Base-by-base conservation (phyloP, 2,797 vertebrate genomes). In the Ctenochaetus hawaiiensis region DNA sequence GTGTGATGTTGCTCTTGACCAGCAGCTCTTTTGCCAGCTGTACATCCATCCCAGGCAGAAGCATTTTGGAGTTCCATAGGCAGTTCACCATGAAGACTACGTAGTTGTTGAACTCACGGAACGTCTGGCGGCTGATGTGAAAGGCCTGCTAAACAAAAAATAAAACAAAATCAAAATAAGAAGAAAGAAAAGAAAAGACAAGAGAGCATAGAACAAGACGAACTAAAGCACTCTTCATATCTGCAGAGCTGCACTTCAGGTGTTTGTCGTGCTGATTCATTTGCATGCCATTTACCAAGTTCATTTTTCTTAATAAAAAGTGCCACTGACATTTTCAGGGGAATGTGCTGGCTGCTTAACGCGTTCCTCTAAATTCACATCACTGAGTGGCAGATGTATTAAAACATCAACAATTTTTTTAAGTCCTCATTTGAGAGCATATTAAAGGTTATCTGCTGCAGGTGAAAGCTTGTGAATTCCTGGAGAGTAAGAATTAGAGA, bases 1-100 rank as follows among this genome's bases (percentile, higher is more conserved):
- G 89, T 0, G 91, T 66, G 34, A 96, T 87, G 53, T 63, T 72
- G n/a, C 94, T 94, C 85, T 88, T 93, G 65, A 74, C 83, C 37
- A 99, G 91, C 67, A 97, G 67, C 80, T 95, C 56, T 0, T 95
- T 90, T 6, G 86, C 81, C 66, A 98, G 82, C 82, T 71, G 14
- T 7, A 96, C 48, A 2, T 93, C 94, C 13, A 86, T 92, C 44
- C 92, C 95, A 18, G 93, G 92, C n/a, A 93, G 81, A 82, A 97
- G 97, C 8, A 85, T 93, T 67, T 61, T 96, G 23, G 96, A 96
- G 80, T 95, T 97, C 97, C 97, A 99, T 81, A 99, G 92, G 77
- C 96, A 97, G 82, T 94, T 96, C 74, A 99, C 96, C 96, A 98
- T 97, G 54, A 93, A 57, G 48, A 88, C 89, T 52, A 96, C 39